Evolutionary conservation across 1,140 invertebrate species (phyloP).

Genomic region (Drosophila busckii): DNA sequence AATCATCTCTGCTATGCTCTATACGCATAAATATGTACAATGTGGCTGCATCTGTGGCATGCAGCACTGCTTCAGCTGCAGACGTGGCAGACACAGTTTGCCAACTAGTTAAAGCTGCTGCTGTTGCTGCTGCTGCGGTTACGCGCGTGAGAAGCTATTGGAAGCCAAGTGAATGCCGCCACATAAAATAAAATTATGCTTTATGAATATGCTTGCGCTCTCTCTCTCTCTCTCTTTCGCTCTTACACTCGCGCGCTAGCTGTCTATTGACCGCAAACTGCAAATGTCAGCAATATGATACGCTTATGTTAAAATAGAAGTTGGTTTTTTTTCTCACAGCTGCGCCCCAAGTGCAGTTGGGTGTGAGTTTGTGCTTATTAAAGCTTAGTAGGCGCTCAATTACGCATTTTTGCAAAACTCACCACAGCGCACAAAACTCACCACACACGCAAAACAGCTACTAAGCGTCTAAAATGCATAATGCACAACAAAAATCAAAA

Average conservation of each 20-base stretch:
- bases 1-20: slow-evolving; percentile 53
- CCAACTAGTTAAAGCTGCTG: background rate
- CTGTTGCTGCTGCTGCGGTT: slow-evolving; percentile 45
- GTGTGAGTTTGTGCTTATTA: no score
- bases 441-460: background rate
- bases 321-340: slow-evolving; percentile 61
- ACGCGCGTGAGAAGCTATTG: slow-evolving; percentile 56
- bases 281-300: slow-evolving; percentile 31
- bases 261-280: slow-evolving; percentile 63
- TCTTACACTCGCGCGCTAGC: background rate
- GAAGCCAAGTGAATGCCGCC: background rate
- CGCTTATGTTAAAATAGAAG: slow-evolving; percentile 38
- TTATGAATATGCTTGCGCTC: slow-evolving; percentile 42
- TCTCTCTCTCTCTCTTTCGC: slow-evolving; percentile 1
- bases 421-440: background rate
- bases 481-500: background rate
- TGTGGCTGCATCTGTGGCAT: slow-evolving; percentile 9
- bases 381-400: no score
- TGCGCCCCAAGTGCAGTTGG: no score
- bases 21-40: slow-evolving; percentile 13
- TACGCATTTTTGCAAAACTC: background rate
- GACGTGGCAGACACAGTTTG: slow-evolving; percentile 26
- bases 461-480: background rate
- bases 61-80: slow-evolving; percentile 13
- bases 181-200: slow-evolving; percentile 51